phyloP scores from a whole-genome alignment of 2,113 vertebrate species.

The Melospiza georgiana region DNA sequence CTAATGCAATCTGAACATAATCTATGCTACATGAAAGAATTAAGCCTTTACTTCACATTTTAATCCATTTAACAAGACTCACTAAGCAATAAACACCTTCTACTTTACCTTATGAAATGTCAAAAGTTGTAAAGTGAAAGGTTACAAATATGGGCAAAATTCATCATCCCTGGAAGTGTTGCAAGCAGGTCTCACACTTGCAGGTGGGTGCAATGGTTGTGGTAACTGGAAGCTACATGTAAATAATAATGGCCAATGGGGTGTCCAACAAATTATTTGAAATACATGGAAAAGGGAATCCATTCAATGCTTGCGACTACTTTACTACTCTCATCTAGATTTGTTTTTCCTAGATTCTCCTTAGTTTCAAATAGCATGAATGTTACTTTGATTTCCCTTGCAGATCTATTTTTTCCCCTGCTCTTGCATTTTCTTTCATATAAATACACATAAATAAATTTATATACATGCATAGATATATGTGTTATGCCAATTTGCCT shows the following conservation, averaged over 20 bases:
- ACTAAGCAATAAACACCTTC: not conserved
- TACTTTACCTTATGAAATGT: not conserved
- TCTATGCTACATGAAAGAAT: not conserved
- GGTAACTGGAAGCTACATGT: not conserved
- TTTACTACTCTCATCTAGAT: not conserved
- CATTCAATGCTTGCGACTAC: not conserved
- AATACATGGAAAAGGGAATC: not conserved
- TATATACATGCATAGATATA: not conserved
- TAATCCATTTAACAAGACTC: slow-evolving; percentile 34
- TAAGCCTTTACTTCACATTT: not conserved
- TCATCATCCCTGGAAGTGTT: not conserved
- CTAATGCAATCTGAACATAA: not conserved
- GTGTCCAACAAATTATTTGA: not conserved
- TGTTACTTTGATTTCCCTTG: not conserved
- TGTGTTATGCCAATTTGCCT: not conserved
- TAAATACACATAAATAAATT: not conserved
- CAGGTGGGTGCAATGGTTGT: not conserved
- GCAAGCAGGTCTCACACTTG: not conserved
- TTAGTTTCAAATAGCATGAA: not conserved
- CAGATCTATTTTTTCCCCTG: not conserved
- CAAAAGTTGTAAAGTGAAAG: not conserved
- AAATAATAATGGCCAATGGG: not conserved
- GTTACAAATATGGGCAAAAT: not conserved
- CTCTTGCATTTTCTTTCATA: not conserved
- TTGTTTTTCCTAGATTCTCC: not conserved